Evolutionary conservation across 2,797 vertebrate species (phyloP), one percentile per base, ranked within the genome.

Genomic region (Bufotes viridis): DNA sequence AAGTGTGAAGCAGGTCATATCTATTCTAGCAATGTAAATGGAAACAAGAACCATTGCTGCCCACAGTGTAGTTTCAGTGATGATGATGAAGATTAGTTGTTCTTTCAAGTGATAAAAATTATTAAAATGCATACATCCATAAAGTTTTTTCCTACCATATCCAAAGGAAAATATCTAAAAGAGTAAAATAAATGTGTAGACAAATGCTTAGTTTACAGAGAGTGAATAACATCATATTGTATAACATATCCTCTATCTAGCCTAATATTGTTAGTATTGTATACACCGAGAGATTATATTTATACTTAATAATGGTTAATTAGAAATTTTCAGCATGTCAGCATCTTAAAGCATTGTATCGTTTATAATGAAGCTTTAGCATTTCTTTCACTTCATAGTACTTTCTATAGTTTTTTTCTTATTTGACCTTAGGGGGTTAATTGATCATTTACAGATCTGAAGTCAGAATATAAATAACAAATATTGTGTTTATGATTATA

Each of bases 1-100:
- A 90, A 87, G 81, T 91, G 89, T 76, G 69, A 34, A 55, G 24
- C 70, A 26, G 91, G 90, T 9, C 84, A 90, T 51, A 84, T 90
- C 55, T 90, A 88, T 87, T 67, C 29, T 81, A 87, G 53, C 7
- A 81, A n/a, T 42, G 24, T 63, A 53, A 10, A 22, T 67, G 51
- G 34, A 24, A 26, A 24, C 8, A 29, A 12, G 17, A 20, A 8
- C 14, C 22, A 53, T 9, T 18, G 14, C 29, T 91, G 90, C n/a
- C 65, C 86, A 55, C 85, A 90, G 53, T 91, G 89, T 61, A 63
- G n/a, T 72, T 20, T 60, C 57, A 67, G 80, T 34, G 58, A 67
- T 78, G 84, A 78, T 20, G 57, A 53, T 85, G 58, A 85, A 75
- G 42, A 85, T 22, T 24, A 58, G 55, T 15, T 61, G 18, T 58